Conservation (phyloP, 2,113 vertebrate genomes). For the Pimephales promelas region DNA sequence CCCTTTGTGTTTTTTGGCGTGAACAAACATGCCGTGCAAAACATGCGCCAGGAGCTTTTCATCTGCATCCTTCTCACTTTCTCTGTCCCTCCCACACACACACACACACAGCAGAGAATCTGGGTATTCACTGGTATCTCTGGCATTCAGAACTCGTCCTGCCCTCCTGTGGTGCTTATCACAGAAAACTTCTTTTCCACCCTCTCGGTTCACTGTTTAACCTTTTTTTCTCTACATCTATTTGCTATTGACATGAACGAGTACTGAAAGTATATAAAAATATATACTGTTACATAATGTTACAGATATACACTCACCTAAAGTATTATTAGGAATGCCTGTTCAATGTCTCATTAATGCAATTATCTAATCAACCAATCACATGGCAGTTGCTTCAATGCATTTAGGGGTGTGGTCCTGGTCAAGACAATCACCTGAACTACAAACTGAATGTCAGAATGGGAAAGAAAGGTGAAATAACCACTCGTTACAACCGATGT, state of each 20-base stretch:
- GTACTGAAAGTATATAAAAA: no score
- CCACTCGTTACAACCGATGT: no score
- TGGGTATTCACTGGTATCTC: background rate
- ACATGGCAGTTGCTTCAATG: no score
- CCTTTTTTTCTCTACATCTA: background rate
- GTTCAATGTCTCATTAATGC: no score
- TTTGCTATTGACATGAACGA: background rate
- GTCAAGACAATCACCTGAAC: no score
- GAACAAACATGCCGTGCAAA: slow-evolving; percentile 10
- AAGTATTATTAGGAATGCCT: no score
- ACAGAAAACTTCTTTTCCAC: background rate
- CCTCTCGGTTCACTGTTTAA: slow-evolving; percentile 2
- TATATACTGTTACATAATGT: no score
- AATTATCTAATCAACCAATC: no score
- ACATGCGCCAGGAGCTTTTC: background rate
- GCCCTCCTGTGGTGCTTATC: slow-evolving; percentile 1
- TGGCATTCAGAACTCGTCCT: slow-evolving; percentile 16
- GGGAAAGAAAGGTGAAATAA: no score
- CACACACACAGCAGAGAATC: background rate
- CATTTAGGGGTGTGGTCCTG: no score
- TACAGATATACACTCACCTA: no score
- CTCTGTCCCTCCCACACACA: background rate
- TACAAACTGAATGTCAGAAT: no score
- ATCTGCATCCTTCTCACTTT: background rate
- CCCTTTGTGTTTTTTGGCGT: background rate